These are phyloP conservation scores for Desmophyllum pertusum DNA, from an alignment of 92 coral and sea anemone species.

Conservation along the genomic window DNA sequence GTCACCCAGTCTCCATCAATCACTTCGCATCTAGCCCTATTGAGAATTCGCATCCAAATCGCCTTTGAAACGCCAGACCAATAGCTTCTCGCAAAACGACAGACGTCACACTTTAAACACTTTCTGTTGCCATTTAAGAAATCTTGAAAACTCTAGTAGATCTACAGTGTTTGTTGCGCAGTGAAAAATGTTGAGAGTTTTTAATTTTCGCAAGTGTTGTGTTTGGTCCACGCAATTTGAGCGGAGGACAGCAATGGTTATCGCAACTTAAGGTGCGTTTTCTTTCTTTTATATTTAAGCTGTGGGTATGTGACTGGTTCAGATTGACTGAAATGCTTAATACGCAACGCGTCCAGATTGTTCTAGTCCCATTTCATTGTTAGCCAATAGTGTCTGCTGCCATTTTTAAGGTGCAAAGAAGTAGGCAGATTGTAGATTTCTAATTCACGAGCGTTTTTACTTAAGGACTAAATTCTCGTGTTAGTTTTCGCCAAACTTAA, in stretches of 20 bases:
- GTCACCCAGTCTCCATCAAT: not conserved
- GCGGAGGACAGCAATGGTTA: not conserved
- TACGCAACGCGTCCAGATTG: not conserved
- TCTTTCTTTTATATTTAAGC: not conserved
- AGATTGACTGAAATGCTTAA: not conserved
- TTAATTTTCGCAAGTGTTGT: not conserved
- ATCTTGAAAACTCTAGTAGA: not conserved
- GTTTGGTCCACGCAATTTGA: not conserved
- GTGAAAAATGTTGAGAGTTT: not conserved
- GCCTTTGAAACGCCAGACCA: not conserved
- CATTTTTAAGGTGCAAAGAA: not conserved
- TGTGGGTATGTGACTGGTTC: not conserved
- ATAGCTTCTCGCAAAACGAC: not conserved
- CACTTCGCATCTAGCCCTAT: not conserved
- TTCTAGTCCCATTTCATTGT: not conserved
- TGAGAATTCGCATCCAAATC: not conserved
- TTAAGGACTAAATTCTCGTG: not conserved
- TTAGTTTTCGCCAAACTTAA: too few species aligned
- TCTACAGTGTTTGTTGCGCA: constrained; percentile 5
- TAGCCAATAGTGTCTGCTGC: not conserved
- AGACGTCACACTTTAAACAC: constrained; percentile 16
- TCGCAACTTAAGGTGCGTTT: constrained; percentile 11
- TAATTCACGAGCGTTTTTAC: not conserved
- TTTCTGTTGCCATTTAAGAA: not conserved
- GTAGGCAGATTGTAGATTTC: too few species aligned